Evolutionary conservation across 2,113 vertebrate genomes (phyloP), one percentile per base, ranked within the genome.

Genomic region (Tricholaema leucomelas): DNA sequence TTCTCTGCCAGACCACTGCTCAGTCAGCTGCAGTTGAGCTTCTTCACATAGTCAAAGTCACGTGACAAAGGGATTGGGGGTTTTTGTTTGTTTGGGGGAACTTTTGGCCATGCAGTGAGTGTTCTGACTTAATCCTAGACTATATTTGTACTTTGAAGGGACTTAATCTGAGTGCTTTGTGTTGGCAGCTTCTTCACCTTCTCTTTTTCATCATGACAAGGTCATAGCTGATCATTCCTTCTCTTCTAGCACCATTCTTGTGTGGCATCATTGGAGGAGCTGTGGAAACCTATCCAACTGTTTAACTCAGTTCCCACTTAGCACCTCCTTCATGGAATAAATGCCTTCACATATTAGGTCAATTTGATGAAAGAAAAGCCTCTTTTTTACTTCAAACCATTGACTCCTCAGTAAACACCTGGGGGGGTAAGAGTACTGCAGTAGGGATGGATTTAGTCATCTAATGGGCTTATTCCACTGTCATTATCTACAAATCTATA

Each of bases 1-100:
- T 67, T 46, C 55, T 35, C 59, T 65, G 59, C 40, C 86, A 66
- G 71, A 66, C 35, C 1, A 0, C 67, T 56, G 58, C 69, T 90
- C 42, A 15, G 40, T 56, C 54, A 66, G 31, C 40, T 2, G 0
- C 28, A 28, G 13, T 50, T 50, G 20, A 1, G 0, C 48, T 73
- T 52, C 20, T 35, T 83, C 52, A 38, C 1, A 1, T 42, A 42
- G 18, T 21, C 1, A 1, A 11, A 79, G 52, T 55, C 1, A 0
- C 27, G 15, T 55, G 33, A 70, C 61, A 73, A 75, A 61, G 35
- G 33, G 20, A 74, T 48, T 60, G 16, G 42, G 15, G 42, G 6
- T 44, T 44, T 35, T 70, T 70, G 52, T 79, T 50, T 36, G 15
- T 13, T 52, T 69, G 27, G 15, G 15, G 30, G 33, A 63, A 42